Evolutionary conservation across 2,888 invertebrate genomes (phyloP).

Genomic region (Eupithecia tripunctaria): DNA sequence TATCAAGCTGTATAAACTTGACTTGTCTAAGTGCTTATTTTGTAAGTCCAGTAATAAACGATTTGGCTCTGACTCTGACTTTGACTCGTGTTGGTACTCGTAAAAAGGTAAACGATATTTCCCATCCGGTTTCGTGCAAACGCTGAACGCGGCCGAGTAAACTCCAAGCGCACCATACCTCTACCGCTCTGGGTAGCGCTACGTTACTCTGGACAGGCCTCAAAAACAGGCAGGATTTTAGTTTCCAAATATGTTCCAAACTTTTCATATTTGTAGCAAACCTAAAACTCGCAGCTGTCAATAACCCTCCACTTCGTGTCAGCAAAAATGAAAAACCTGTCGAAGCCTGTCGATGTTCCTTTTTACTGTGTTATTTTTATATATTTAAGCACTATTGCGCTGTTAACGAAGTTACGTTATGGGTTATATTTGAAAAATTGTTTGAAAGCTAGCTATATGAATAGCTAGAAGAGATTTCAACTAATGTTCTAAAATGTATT

Average conservation of each 20-base stretch:
- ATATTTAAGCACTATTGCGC: not conserved
- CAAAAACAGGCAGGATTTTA: not conserved
- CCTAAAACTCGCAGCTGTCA: not conserved
- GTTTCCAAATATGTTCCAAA: not conserved
- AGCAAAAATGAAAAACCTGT: constrained; percentile 1
- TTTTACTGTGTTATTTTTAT: not conserved
- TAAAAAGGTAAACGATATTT: too few relatives aligned
- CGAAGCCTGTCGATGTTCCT: not conserved
- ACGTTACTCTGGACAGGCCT: not conserved
- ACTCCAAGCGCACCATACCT: not conserved
- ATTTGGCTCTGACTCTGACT: too few relatives aligned
- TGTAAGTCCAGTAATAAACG: too few relatives aligned
- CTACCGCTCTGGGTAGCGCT: too few relatives aligned
- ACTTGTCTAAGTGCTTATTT: too few relatives aligned
- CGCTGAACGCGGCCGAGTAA: not conserved
- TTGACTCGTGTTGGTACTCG: too few relatives aligned
- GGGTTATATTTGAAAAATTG: not conserved
- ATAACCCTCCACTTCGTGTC: not conserved
- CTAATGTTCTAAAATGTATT: not conserved
- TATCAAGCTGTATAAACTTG: too few relatives aligned
- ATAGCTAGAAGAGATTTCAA: not conserved
- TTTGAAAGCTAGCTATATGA: not conserved
- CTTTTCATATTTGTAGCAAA: not conserved
- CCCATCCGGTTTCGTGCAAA: too few relatives aligned
- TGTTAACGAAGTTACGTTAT: not conserved